These are phyloP conservation scores for Parauchenoglanis punctatus DNA, from an alignment of 2,797 vertebrate genomes.

Conservation along the genomic window DNA sequence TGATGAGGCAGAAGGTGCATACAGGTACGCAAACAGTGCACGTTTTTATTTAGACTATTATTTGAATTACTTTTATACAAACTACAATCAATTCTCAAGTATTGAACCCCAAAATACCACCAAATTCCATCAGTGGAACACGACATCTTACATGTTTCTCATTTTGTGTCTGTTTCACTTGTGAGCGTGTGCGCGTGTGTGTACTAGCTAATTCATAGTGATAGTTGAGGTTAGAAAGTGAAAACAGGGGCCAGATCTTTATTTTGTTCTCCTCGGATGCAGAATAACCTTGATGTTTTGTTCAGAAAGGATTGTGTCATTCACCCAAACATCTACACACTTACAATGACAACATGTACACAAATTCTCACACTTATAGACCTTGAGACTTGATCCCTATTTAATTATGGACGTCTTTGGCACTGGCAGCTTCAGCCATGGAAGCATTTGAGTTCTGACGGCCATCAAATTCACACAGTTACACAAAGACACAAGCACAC, in stretches of 20 bases:
- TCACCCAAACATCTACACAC: conserved; percentile 22
- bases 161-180: neutral
- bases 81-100: neutral
- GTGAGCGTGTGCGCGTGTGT: neutral
- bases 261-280: conserved; percentile 25
- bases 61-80: neutral
- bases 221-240: conserved; percentile 66
- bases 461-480: conserved; percentile 40
- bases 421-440: conserved; percentile 48
- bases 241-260: neutral
- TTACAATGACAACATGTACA: neutral
- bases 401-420: conserved; percentile 56
- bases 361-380: conserved; percentile 40
- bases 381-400: conserved; percentile 42
- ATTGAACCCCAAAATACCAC: neutral
- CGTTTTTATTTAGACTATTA: neutral
- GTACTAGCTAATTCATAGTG: conserved; percentile 61
- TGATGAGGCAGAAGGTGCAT: neutral
- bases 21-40: neutral
- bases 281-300: conserved; percentile 47
- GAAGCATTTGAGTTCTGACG: conserved; percentile 52
- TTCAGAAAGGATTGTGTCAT: conserved; percentile 6
- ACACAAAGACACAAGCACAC: conserved; percentile 36
- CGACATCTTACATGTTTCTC: neutral
- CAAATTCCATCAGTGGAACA: neutral